Conservation (phyloP, 2,888 invertebrate genomes). For the Amorpha juglandis region DNA sequence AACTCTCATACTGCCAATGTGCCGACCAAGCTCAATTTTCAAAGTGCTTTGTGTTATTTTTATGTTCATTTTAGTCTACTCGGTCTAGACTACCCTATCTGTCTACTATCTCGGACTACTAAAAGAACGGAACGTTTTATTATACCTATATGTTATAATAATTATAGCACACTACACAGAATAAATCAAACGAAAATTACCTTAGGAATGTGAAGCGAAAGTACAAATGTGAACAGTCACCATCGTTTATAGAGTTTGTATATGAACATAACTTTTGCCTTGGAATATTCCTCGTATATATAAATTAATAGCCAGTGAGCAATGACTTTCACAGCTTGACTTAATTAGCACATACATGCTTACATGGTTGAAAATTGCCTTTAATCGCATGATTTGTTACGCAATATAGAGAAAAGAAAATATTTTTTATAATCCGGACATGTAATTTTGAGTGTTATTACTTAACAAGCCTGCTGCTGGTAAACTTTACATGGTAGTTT, state of each 20-base stretch:
- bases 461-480: not conserved
- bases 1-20: not conserved
- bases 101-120: too few relatives aligned
- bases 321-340: conserved; percentile 26
- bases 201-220: conserved; percentile 18
- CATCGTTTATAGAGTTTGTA: conserved; percentile 4
- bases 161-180: not conserved
- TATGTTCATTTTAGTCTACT: not conserved
- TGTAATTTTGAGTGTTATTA: not conserved
- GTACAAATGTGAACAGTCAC: conserved; percentile 2
- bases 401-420: not conserved
- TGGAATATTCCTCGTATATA: conserved; percentile 11
- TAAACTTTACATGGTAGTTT: not conserved
- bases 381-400: conserved; percentile 14
- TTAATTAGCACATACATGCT: conserved; percentile 28
- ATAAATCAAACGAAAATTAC: conserved; percentile 4
- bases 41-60: not conserved
- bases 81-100: not conserved
- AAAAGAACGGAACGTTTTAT: too few relatives aligned
- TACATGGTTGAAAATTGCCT: conserved; percentile 18
- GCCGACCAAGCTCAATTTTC: not conserved
- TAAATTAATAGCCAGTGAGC: conserved; percentile 25
- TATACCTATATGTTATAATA: not conserved
- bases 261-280: conserved; percentile 1
- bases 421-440: not conserved